Conservation (phyloP, 1,140 invertebrate species). For the Hydropsyche tenuis region DNA sequence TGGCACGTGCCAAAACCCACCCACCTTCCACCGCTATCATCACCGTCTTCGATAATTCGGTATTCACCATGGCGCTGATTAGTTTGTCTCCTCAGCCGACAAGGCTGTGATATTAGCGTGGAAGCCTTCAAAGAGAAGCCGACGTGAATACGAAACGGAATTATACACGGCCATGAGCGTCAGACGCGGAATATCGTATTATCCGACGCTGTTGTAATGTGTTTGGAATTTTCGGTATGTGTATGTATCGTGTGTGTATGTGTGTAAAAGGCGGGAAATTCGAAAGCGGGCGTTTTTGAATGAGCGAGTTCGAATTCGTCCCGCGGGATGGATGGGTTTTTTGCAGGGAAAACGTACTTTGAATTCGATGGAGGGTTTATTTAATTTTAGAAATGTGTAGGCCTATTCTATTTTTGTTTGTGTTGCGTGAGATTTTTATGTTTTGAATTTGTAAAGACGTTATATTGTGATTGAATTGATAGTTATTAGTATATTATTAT, state of each 20-base stretch:
- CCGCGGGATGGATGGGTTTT: too few species aligned
- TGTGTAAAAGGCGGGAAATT: background rate
- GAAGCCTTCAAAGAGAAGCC: conserved; percentile 2
- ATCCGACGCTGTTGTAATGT: background rate
- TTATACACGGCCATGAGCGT: background rate
- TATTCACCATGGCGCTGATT: conserved; percentile 13
- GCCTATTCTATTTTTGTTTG: too few species aligned
- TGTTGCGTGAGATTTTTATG: too few species aligned
- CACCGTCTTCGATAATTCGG: background rate
- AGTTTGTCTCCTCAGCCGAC: background rate
- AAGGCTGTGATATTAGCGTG: conserved; percentile 8
- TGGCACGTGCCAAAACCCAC: background rate
- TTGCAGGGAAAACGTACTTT: too few species aligned
- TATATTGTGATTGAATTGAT: too few species aligned
- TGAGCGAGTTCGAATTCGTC: too few species aligned
- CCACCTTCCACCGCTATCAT: background rate
- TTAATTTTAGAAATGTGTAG: too few species aligned
- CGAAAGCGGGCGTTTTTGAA: too few species aligned
- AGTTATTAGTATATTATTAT: too few species aligned
- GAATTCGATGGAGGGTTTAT: too few species aligned
- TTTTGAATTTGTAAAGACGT: too few species aligned
- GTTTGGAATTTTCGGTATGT: background rate
- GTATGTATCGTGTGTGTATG: background rate
- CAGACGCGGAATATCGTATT: background rate
- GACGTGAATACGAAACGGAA: conserved; percentile 2